Evolutionary conservation across 2,888 invertebrate species (phyloP), one percentile per base, ranked within the genome.

Genomic region (Ectemnius continuus): DNA sequence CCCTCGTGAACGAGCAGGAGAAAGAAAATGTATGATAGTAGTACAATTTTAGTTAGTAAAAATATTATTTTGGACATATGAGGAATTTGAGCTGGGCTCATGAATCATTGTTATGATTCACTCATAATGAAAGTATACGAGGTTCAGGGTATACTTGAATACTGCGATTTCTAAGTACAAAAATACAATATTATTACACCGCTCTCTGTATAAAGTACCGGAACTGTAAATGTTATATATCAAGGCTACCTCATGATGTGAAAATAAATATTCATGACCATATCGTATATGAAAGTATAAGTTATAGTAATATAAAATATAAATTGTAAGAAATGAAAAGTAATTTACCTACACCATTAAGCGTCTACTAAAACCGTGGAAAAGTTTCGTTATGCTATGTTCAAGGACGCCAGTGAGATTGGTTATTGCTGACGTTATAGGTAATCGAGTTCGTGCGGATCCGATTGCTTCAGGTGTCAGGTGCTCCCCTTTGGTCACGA

Each of bases 1-100:
- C 96, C 79, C 92, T 98, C 26, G 95, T 96, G 64, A 95, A 94
- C 70, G 95, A 96, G 80, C 96, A 96, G 86, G 94, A 94, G 62
- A 93, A 92, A 81, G 92, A 92, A 18, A 87, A 87, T 81, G 56
- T 72, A 78, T 83, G 73, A 84, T 69, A 36, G 1, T 67, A 73
- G 59, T 62, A 5, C 5, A 61, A 68, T 13, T 64, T 13, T 68
- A 46, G 56, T n/a, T 77, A 58, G 48, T 4, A 45, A 16, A 11
- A 70, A 45, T 16, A 66, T 59, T 16, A 56, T 56, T 36, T 16
- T 36, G 63, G 63, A 73, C 60, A 72, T 68, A 26, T 14, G 45
- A 11, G 16, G 8, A 28, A 28, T 28, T 4, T 46, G 46, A 61
- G 61, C 61, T 61, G 61, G 46, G 4, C 61, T 61, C 46, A 45